A percentile compares a stretch with the other conserved stretches of the same genome.
Evolutionary conservation across 1,140 invertebrate species (phyloP).

Genomic region (Anastrepha obliqua): DNA sequence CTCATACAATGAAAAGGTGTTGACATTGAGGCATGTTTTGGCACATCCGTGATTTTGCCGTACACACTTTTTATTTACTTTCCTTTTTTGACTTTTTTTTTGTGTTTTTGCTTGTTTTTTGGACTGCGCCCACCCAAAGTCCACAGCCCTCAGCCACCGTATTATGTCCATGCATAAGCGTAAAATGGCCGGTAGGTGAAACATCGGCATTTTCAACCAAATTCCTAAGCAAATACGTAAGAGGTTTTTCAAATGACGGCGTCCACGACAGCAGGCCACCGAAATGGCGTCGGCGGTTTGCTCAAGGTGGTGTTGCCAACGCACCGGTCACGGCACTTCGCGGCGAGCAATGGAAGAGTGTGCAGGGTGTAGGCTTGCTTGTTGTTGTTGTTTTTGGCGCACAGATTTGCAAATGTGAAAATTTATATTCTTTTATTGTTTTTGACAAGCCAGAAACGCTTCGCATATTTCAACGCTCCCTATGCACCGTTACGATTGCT

Average conservation of each 20-base stretch:
- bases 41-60: neutral
- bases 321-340: neutral
- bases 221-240: slow-evolving; percentile 42
- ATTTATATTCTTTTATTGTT: slow-evolving; percentile 35
- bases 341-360: neutral
- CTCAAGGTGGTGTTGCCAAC: slow-evolving; percentile 28
- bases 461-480: slow-evolving; percentile 43
- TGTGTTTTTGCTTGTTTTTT: neutral
- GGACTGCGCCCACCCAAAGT: slow-evolving; percentile 10
- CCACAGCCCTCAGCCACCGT: neutral
- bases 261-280: neutral
- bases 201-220: slow-evolving; percentile 25
- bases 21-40: slow-evolving; percentile 41
- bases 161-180: neutral
- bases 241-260: slow-evolving; percentile 32
- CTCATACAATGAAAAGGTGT: slow-evolving; percentile 42
- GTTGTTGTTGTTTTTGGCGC: neutral
- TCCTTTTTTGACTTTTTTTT: neutral
- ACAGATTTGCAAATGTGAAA: neutral
- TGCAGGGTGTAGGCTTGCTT: neutral
- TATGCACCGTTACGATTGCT: slow-evolving; percentile 36
- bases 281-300: neutral
- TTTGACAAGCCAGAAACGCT: slow-evolving; percentile 47
- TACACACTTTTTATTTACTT: neutral
- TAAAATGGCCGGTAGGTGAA: slow-evolving; percentile 14